A percentile compares a stretch with the other conserved stretches of the same genome.
phyloP scores from a whole-genome alignment of 2,113 vertebrate genomes.

The Menura novaehollandiae region DNA sequence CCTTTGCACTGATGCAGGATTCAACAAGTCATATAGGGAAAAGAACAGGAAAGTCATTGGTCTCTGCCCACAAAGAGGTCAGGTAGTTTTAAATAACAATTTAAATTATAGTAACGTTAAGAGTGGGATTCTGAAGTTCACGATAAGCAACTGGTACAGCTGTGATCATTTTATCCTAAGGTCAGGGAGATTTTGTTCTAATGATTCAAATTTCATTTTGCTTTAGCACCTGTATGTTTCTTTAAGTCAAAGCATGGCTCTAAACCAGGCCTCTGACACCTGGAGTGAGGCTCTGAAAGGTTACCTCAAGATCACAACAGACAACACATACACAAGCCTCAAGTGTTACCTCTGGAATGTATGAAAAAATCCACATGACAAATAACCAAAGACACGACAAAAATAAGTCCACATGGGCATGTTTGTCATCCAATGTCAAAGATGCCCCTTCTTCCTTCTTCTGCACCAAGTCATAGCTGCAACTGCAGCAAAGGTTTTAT shows the following conservation, averaged over 20 bases:
- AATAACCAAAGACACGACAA: background rate
- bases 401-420: background rate
- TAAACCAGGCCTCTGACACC: background rate
- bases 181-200: background rate
- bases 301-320: background rate
- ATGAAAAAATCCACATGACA: background rate
- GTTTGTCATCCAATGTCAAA: background rate
- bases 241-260: background rate
- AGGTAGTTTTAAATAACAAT: background rate
- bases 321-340: background rate
- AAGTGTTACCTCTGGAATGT: background rate
- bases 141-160: background rate
- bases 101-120: background rate
- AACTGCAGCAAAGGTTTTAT: background rate
- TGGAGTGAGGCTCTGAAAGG: background rate
- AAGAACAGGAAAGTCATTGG: background rate
- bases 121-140: background rate
- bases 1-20: background rate
- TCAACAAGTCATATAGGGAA: background rate
- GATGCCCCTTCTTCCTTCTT: background rate
- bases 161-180: background rate
- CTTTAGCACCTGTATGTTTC: background rate
- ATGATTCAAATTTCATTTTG: background rate
- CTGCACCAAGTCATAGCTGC: background rate
- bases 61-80: background rate